These are phyloP conservation scores for Mustela lutreola DNA, from an alignment of 2,113 vertebrate genomes.

Conservation along the genomic window DNA sequence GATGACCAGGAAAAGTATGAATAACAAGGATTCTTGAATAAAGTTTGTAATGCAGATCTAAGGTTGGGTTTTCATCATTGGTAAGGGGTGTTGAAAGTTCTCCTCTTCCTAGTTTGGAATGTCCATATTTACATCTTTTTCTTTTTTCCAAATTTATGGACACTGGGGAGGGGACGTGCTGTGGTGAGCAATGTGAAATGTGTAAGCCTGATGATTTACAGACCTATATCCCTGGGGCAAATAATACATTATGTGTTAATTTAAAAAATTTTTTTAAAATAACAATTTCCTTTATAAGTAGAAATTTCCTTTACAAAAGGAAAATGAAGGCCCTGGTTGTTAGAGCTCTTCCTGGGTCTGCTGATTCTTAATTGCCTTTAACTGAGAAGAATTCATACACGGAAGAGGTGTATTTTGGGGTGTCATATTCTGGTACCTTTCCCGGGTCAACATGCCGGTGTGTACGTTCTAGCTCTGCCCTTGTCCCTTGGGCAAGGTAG, in stretches of 20 bases:
- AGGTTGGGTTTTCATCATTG: neutral
- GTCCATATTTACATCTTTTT: neutral
- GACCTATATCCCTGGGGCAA: too few relatives aligned
- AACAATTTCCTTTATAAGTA: neutral
- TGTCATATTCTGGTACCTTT: neutral
- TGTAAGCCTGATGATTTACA: too few relatives aligned
- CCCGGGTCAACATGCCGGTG: fast-evolving
- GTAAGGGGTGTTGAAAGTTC: neutral
- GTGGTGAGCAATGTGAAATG: too few relatives aligned
- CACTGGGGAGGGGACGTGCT: too few relatives aligned
- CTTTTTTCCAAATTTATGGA: neutral
- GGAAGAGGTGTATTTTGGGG: neutral
- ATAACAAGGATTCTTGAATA: neutral
- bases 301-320: neutral
- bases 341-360: neutral
- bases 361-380: neutral
- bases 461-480: neutral
- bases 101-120: neutral
- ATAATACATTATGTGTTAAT: too few relatives aligned
- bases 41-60: neutral
- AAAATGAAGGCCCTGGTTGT: neutral
- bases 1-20: neutral
- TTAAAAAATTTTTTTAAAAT: neutral
- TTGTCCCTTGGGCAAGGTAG: neutral
- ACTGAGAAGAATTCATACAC: neutral